phyloP scores from a whole-genome alignment of 2,888 invertebrate species.

The Nysson spinosus region DNA sequence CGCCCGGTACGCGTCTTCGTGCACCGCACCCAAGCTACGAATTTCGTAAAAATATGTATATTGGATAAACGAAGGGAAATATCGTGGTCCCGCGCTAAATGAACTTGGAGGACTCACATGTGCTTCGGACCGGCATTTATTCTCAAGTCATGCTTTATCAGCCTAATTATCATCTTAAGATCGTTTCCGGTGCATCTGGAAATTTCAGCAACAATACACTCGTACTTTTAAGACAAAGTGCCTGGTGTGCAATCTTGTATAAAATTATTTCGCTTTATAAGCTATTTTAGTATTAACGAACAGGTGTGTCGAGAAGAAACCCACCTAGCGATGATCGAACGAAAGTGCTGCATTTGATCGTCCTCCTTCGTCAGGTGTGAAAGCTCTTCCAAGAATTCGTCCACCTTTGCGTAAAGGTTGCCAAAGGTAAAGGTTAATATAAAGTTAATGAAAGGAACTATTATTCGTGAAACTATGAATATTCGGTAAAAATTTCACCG shows the following conservation, averaged over 20 bases:
- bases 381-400: conserved; percentile 86
- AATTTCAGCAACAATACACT: conserved; percentile 22
- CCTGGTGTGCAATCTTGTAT: no score
- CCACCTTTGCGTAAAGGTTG: no score
- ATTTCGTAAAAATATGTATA: conserved; percentile 8
- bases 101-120: conserved; percentile 79
- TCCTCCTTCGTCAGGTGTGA: conserved; percentile 90
- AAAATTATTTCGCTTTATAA: no score
- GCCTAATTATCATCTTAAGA: conserved; percentile 89
- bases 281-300: no score
- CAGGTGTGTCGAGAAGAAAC: background rate
- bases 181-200: conserved; percentile 88
- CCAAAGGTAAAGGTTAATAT: no score
- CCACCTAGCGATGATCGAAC: conserved; percentile 82
- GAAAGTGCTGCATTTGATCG: conserved; percentile 88
- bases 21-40: conserved; percentile 86
- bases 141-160: conserved; percentile 94
- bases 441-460: no score
- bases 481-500: no score
- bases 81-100: background rate
- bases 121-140: conserved; percentile 96
- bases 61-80: background rate
- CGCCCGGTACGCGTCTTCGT: conserved; percentile 91
- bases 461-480: no score
- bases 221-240: background rate